phyloP scores from a whole-genome alignment of 1,140 invertebrate species.

The Drosophila neocordata region DNA sequence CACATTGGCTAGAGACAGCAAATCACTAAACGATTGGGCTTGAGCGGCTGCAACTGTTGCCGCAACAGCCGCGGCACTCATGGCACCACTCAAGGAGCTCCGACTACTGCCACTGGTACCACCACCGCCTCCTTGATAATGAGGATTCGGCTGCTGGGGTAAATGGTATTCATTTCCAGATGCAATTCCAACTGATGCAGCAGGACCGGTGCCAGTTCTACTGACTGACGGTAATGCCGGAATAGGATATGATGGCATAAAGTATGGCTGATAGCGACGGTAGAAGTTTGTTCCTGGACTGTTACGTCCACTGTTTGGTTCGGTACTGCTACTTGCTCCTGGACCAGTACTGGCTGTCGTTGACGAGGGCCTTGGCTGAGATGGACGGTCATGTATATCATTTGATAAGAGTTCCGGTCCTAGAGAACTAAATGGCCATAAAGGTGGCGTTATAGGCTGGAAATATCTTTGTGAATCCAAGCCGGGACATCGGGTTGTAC shows the following conservation, averaged over 20 bases:
- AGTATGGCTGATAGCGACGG: constrained; percentile 65
- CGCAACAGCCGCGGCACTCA: constrained; percentile 69
- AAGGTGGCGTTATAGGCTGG: constrained; percentile 53
- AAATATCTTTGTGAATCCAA: constrained; percentile 66
- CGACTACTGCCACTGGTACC: constrained; percentile 60
- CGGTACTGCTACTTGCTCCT: constrained; percentile 17
- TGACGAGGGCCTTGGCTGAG: not conserved
- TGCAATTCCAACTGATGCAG: constrained; percentile 15
- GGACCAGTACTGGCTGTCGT: constrained; percentile 1
- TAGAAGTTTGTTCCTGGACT: constrained; percentile 52
- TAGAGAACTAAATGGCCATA: constrained; percentile 49
- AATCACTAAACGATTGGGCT: constrained; percentile 62
- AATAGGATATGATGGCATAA: constrained; percentile 65
- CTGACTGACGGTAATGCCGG: constrained; percentile 47
- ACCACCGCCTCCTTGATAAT: constrained; percentile 53
- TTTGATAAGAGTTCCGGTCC: constrained; percentile 14
- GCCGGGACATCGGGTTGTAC: constrained; percentile 50
- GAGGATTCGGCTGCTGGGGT: constrained; percentile 34
- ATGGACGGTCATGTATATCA: not conserved
- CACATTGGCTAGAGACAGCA: constrained; percentile 45
- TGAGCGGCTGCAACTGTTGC: constrained; percentile 67
- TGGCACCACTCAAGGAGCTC: constrained; percentile 60
- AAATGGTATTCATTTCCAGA: not conserved
- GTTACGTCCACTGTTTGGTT: constrained; percentile 34
- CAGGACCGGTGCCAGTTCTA: constrained; percentile 16